Evolutionary conservation across 2,113 vertebrate genomes (phyloP).

Genomic region (Zonotrichia leucophrys): DNA sequence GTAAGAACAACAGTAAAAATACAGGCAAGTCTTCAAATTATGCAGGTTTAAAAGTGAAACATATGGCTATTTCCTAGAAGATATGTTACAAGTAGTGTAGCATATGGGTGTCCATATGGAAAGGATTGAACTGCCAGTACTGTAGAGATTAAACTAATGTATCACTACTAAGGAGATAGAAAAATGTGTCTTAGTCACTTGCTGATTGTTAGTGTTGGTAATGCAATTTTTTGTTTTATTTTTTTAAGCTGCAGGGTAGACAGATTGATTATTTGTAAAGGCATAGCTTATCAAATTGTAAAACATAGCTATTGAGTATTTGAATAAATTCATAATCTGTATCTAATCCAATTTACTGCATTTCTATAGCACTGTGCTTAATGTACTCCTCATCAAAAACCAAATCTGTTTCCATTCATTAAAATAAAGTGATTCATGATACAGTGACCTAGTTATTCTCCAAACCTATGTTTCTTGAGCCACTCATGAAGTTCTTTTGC

Average conservation of each 20-base stretch:
- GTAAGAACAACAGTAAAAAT: conserved; percentile 8
- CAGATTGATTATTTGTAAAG: conserved; percentile 6
- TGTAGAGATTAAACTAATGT: conserved; percentile 66
- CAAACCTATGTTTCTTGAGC: background rate
- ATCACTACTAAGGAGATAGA: conserved; percentile 66
- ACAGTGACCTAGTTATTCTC: background rate
- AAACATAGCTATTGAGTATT: background rate
- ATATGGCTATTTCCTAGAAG: conserved; percentile 61
- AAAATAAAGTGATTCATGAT: background rate
- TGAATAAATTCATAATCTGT: background rate
- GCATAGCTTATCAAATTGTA: background rate
- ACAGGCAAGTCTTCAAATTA: conserved; percentile 45
- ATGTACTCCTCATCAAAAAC: background rate
- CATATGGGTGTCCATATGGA: conserved; percentile 69
- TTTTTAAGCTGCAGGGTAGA: conserved; percentile 7
- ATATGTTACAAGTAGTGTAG: conserved; percentile 51
- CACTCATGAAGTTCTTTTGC: background rate
- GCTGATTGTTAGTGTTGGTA: conserved; percentile 28
- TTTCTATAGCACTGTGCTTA: background rate
- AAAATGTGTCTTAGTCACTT: conserved; percentile 50
- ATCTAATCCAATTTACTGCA: background rate
- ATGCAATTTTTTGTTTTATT: background rate
- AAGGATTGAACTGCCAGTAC: conserved; percentile 46
- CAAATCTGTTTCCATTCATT: background rate
- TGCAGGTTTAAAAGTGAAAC: conserved; percentile 57